Percentiles rank a stretch among this genome's conserved stretches.
These are phyloP conservation scores for Pelmatolapia mariae DNA, from an alignment of 2,113 vertebrate species.

Conservation along the genomic window DNA sequence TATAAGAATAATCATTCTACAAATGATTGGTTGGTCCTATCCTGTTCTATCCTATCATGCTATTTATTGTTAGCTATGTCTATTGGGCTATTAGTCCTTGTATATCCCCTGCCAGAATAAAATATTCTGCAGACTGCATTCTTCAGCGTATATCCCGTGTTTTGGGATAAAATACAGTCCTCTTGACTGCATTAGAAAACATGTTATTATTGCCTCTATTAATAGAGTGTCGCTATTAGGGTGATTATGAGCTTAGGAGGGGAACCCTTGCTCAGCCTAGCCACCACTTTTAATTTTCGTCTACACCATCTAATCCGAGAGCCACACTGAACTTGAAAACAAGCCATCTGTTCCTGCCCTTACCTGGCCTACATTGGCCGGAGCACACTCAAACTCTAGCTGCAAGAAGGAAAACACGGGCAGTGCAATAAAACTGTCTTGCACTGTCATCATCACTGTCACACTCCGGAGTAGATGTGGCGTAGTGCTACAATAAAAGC, in stretches of 20 bases:
- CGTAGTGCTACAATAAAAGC: not conserved
- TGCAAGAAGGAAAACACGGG: not conserved
- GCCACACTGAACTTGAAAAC: conserved; percentile 49
- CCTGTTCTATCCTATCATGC: not conserved
- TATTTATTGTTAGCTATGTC: not conserved
- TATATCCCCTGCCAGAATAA: not conserved
- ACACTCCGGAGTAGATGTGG: not conserved
- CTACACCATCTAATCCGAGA: conserved; percentile 44
- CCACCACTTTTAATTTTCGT: conserved; percentile 63
- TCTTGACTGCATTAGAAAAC: not conserved
- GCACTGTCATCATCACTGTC: conserved; percentile 37
- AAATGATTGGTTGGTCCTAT: not conserved
- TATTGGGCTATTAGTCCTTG: not conserved
- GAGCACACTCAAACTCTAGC: not conserved
- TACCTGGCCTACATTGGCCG: conserved; percentile 56
- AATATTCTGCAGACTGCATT: not conserved
- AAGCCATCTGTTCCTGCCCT: conserved; percentile 44
- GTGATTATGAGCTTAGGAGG: conserved; percentile 39
- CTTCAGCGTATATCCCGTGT: not conserved
- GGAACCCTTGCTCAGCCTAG: conserved; percentile 27
- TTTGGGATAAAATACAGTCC: not conserved
- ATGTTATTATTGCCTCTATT: conserved; percentile 30
- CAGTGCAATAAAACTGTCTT: conserved; percentile 11
- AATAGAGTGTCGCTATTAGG: conserved; percentile 7
- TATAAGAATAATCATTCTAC: not conserved